These are phyloP conservation scores for Eremobia ochroleuca DNA, from an alignment of 2,888 invertebrate species.

Conservation along the genomic window DNA sequence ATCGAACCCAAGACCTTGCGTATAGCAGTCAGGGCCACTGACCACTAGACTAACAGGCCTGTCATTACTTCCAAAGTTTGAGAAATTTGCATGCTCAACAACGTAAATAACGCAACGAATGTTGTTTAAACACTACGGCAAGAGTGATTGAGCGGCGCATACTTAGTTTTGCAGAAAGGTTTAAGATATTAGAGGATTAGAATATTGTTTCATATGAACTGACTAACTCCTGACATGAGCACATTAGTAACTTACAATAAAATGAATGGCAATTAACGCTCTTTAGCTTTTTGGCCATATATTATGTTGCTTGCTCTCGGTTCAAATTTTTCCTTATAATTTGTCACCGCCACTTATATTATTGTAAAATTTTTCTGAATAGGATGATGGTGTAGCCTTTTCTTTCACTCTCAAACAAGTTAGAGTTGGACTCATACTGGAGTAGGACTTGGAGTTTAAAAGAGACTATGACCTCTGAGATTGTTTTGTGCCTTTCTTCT, in stretches of 20 bases:
- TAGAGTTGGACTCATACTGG: neutral
- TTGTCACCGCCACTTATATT: no score
- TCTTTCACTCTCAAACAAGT: neutral
- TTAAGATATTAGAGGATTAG: no score
- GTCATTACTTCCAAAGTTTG: neutral
- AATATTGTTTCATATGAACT: no score
- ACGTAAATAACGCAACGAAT: neutral
- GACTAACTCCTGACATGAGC: neutral
- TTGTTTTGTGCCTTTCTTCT: no score
- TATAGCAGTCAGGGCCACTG: no score
- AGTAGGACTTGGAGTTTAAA: no score
- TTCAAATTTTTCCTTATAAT: neutral
- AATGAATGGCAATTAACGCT: neutral
- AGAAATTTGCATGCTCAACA: neutral
- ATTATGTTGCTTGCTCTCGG: neutral
- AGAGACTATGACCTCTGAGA: no score
- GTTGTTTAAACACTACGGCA: neutral
- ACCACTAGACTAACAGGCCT: no score
- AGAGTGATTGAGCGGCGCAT: neutral
- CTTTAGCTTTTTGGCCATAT: neutral
- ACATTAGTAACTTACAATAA: neutral
- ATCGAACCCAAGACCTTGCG: no score
- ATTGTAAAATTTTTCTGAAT: no score
- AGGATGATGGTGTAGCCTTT: neutral
- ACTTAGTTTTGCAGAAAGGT: neutral